A percentile compares a stretch with the other conserved stretches of the same genome.
Evolutionary conservation across 1,140 invertebrate species (phyloP).

Genomic region (Lepidotrigona ventralis): DNA sequence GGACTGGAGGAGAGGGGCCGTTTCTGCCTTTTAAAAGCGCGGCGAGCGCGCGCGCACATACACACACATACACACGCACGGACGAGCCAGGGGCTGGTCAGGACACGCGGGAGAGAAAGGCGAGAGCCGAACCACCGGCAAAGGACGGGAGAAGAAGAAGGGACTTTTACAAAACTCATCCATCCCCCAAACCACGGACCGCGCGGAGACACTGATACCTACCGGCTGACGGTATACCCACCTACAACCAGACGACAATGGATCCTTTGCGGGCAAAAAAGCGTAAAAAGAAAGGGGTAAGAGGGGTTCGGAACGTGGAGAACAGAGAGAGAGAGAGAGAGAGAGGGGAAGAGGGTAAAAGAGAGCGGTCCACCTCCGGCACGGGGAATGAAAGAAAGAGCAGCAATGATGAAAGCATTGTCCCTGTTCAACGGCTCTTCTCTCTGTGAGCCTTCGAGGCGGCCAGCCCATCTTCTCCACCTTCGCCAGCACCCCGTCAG

Average conservation of each 20-base stretch:
- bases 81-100: background rate
- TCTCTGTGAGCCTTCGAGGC: constrained; percentile 60
- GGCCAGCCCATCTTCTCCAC: constrained; percentile 59
- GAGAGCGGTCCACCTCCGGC: constrained; percentile 55
- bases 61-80: too few relatives aligned
- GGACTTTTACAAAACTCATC: constrained; percentile 65
- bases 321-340: constrained; percentile 32
- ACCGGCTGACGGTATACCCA: constrained; percentile 66
- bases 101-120: background rate
- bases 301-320: constrained; percentile 20
- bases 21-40: constrained; percentile 57
- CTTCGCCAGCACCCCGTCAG: constrained; percentile 1
- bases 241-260: constrained; percentile 76
- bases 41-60: background rate
- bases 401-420: constrained; percentile 81
- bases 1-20: background rate
- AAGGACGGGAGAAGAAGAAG: constrained; percentile 55
- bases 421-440: constrained; percentile 71
- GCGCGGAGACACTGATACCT: constrained; percentile 71
- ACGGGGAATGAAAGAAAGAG: constrained; percentile 74
- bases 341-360: constrained; percentile 43
- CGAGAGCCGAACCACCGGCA: constrained; percentile 20
- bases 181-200: constrained; percentile 58
- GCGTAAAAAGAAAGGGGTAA: constrained; percentile 69
- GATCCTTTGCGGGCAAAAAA: constrained; percentile 76